Evolutionary conservation across 2,888 invertebrate genomes (phyloP), one percentile per base, ranked within the genome.

Genomic region (Acleris emargana): DNA sequence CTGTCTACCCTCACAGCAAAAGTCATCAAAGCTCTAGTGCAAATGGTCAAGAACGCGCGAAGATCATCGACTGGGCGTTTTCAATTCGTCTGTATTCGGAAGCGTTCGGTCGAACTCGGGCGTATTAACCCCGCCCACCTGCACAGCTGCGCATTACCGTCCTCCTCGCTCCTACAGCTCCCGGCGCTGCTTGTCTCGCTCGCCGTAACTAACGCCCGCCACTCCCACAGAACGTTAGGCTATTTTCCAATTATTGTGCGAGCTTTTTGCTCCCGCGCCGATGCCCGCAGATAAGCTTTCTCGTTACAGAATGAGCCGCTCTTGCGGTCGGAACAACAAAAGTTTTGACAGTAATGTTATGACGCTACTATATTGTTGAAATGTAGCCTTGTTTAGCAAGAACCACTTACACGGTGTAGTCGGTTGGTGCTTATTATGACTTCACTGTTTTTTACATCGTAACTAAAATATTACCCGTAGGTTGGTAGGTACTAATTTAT

Each of bases 221-320:
- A 82, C 90, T 77, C 91, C 90, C 86, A 88, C 84, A 72, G 72
- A 75, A 72, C 77, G 82, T 83, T 85, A 83, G 84, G 82, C 79
- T 83, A 83, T 88, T 88, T 90, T 91, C 89, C 90, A 89, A 90
- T 90, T 88, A 84, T 63, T 84, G 81, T 83, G 76, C 81, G 74
- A 87, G 88, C 88, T 91, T 91, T 91, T 89, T 88, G 87, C 85
- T 75, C 76, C 72, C 74, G 78, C 81, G 78, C 79, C 77, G 86
- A 87, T 87, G 80, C 79, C 76, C 74, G 77, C 76, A 84, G 88
- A 88, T 90, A 89, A 88, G 87, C 87, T 88, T 88, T 88, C 87
- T 87, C 73, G 76, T 75, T 74, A 76, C 62, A 67, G 51, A 68
- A 64, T 62, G 61, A 54, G 61, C 61, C 61, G 50, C 52, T 59